Evolutionary conservation across 2,113 vertebrate species (phyloP).

Genomic region (Pseudorhombus dupliciocellatus): DNA sequence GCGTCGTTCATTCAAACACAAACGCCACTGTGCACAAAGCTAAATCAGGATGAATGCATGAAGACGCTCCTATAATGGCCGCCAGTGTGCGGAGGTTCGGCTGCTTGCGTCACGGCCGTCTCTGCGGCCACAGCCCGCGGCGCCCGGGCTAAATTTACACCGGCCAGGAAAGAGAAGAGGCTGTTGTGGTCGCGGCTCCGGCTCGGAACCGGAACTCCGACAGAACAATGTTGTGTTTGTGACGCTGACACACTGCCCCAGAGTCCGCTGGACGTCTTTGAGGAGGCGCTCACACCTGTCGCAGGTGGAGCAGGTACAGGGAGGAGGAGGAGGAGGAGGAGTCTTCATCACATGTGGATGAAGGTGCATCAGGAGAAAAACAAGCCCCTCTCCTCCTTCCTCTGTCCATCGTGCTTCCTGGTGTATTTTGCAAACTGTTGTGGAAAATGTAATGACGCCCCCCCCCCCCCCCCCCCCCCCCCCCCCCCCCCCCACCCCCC

Average conservation of each 20-base stretch:
- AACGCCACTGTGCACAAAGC: background rate
- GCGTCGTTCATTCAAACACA: conserved; percentile 42
- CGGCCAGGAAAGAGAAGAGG: conserved; percentile 1
- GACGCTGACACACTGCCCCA: conserved; percentile 11
- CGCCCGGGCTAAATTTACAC: conserved; percentile 12
- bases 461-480: conserved; percentile 22
- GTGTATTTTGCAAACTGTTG: conserved; percentile 72
- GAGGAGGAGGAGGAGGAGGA: too few relatives aligned
- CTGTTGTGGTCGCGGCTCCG: conserved; percentile 2
- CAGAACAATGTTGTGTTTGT: background rate
- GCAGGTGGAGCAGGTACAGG: too few relatives aligned
- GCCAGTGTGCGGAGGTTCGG: conserved; percentile 20
- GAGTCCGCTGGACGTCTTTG: background rate
- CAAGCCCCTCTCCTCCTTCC: background rate
- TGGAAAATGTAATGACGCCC: conserved; percentile 76
- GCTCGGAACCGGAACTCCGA: background rate
- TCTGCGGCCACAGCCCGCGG: conserved; percentile 17
- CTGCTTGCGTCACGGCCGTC: conserved; percentile 30
- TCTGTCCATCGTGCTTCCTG: conserved; percentile 63
- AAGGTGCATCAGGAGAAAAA: background rate
- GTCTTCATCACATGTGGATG: too few relatives aligned
- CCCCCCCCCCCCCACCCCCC: conserved; percentile 31
- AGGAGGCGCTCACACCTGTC: too few relatives aligned
- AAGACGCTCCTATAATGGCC: conserved; percentile 16
- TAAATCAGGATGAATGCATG: background rate